phyloP scores from a whole-genome alignment of 2,888 invertebrate genomes.

The Nineta flava region DNA sequence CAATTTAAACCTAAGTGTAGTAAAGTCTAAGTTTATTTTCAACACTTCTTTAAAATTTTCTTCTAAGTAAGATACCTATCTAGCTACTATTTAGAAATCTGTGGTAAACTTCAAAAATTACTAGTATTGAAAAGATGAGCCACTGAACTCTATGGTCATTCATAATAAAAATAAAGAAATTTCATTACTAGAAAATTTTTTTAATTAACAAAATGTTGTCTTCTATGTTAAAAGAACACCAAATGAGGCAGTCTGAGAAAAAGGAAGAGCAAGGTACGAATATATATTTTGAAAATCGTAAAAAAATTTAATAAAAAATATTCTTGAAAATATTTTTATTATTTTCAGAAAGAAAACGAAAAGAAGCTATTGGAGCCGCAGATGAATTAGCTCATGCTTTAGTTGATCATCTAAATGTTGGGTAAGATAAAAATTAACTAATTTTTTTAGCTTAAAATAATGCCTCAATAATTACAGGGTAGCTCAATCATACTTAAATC shows the following conservation, averaged over 20 bases:
- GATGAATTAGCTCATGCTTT: conserved; percentile 84
- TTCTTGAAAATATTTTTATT: conserved; percentile 4
- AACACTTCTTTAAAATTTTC: too few relatives aligned
- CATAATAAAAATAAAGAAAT: too few relatives aligned
- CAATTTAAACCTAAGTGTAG: too few relatives aligned
- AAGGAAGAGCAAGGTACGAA: conserved; percentile 64
- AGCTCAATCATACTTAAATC: conserved; percentile 95
- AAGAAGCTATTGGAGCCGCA: conserved; percentile 85
- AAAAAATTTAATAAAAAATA: background rate
- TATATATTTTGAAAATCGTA: background rate
- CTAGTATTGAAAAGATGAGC: too few relatives aligned
- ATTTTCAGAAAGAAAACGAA: conserved; percentile 67
- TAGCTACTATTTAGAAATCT: too few relatives aligned
- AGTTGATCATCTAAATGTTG: conserved; percentile 94
- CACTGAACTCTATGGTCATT: too few relatives aligned
- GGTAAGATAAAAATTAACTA: conserved; percentile 40
- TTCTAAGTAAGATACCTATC: too few relatives aligned
- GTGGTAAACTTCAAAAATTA: too few relatives aligned
- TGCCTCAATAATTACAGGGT: conserved; percentile 41
- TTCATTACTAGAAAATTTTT: too few relatives aligned
- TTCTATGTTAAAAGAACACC: conserved; percentile 75
- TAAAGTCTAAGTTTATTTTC: too few relatives aligned
- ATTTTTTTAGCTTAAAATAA: background rate
- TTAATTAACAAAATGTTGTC: conserved; percentile 41
- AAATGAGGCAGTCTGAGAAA: conserved; percentile 57